A percentile compares a stretch with the other conserved stretches of the same genome.
phyloP scores from a whole-genome alignment of 2,797 vertebrate species.

The Hydrolagus colliei region DNA sequence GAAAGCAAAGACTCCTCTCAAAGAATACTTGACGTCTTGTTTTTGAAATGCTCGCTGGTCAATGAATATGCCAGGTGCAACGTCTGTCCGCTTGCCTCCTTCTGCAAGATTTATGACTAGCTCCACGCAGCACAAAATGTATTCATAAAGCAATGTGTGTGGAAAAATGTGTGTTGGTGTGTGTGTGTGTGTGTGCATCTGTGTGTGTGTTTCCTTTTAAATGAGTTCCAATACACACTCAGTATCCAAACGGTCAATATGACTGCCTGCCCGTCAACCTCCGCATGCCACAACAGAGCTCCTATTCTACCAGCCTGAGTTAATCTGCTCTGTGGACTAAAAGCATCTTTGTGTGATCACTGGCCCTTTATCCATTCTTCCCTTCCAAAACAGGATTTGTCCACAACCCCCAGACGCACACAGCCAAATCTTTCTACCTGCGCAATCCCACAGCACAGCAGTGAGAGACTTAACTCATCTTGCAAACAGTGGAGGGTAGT shows the following conservation, averaged over 20 bases:
- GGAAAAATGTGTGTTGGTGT: slow-evolving; percentile 2
- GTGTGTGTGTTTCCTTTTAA: slow-evolving; percentile 3
- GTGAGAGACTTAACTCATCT: background rate
- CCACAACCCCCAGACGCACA: slow-evolving; percentile 3
- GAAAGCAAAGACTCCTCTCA: background rate
- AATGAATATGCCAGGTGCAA: slow-evolving; percentile 13
- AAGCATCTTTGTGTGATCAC: slow-evolving; percentile 33
- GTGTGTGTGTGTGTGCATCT: background rate
- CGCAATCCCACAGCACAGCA: background rate
- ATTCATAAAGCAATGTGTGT: slow-evolving; percentile 29
- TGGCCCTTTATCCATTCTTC: slow-evolving; percentile 31
- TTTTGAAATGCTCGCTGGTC: background rate
- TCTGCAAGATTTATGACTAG: slow-evolving; percentile 30
- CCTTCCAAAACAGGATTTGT: slow-evolving; percentile 14
- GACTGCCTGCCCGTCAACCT: slow-evolving; percentile 25
- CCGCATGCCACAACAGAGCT: slow-evolving; percentile 31
- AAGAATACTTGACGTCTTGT: slow-evolving; percentile 2
- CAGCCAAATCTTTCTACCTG: slow-evolving; percentile 6
- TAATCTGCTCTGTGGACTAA: slow-evolving; percentile 31
- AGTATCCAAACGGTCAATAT: slow-evolving; percentile 28
- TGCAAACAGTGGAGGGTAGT: background rate
- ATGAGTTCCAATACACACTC: slow-evolving; percentile 27
- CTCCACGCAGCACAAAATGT: slow-evolving; percentile 5
- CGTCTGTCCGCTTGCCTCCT: slow-evolving; percentile 10
- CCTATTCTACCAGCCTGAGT: slow-evolving; percentile 27